phyloP scores from a whole-genome alignment of 2,113 vertebrate species.

The Bothrops jararaca region DNA sequence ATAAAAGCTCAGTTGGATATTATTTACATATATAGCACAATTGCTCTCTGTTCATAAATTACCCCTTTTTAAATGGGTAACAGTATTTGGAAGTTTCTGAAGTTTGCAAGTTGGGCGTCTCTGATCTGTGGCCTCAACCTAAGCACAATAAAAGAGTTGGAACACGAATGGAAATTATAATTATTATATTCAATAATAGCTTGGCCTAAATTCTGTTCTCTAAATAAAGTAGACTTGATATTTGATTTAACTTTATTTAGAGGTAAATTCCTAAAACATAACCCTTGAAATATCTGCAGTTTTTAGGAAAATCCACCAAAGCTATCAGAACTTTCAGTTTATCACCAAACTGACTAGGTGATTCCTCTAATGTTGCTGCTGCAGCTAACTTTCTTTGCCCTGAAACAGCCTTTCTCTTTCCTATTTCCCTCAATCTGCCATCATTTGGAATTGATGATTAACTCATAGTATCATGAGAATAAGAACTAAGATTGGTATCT shows the following conservation, averaged over 20 bases:
- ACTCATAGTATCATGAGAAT: background rate
- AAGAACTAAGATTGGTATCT: background rate
- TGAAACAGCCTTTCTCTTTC: background rate
- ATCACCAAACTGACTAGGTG: background rate
- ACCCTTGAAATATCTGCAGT: background rate
- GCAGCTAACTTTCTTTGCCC: background rate
- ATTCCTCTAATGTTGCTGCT: background rate
- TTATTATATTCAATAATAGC: background rate
- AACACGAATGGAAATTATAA: background rate
- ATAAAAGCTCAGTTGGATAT: background rate
- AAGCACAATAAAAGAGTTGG: background rate
- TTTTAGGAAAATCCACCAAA: background rate
- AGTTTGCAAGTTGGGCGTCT: background rate
- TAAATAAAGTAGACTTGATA: background rate
- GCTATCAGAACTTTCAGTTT: background rate
- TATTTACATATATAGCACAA: background rate
- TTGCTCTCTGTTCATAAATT: background rate
- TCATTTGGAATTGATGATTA: background rate
- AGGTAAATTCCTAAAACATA: background rate
- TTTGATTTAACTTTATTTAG: background rate
- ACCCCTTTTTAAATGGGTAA: background rate
- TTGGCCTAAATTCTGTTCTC: no score
- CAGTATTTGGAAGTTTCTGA: background rate
- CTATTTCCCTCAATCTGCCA: background rate
- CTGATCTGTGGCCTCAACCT: background rate